phyloP scores from a whole-genome alignment of 2,888 invertebrate species.

The Chaitophorus viminalis region DNA sequence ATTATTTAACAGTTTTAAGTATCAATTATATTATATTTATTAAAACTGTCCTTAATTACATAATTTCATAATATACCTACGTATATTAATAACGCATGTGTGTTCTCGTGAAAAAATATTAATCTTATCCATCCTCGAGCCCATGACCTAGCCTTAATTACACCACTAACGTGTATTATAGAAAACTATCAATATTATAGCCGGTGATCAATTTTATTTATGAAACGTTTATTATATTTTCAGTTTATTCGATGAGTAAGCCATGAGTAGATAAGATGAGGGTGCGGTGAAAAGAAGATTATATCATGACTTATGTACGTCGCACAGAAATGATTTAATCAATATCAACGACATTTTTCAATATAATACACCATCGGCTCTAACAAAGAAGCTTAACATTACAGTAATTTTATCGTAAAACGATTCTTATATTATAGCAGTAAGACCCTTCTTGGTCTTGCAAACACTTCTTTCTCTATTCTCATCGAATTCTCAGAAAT shows the following conservation, averaged over 20 bases:
- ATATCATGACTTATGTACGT: constrained; percentile 45
- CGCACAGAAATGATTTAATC: constrained; percentile 42
- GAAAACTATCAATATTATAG: neutral
- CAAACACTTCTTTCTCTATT: neutral
- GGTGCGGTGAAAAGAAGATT: constrained; percentile 31
- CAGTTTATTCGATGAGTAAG: constrained; percentile 6
- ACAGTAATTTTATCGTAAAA: constrained; percentile 35
- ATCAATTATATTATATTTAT: too few species aligned
- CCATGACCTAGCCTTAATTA: too few species aligned
- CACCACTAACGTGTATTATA: too few species aligned
- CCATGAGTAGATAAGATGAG: neutral
- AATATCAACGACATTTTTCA: constrained; percentile 36
- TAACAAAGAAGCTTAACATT: constrained; percentile 22
- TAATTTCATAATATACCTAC: too few species aligned
- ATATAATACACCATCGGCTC: neutral
- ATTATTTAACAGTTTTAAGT: too few species aligned
- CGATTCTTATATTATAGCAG: neutral
- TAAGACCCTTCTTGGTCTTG: neutral
- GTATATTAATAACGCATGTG: too few species aligned
- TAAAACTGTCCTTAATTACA: too few species aligned
- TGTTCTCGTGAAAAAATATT: too few species aligned
- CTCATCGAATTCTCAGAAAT: neutral
- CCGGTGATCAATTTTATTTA: constrained; percentile 9
- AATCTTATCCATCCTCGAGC: too few species aligned
- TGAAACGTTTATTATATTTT: neutral